Percentiles rank a stretch among this genome's conserved stretches.
Conservation (phyloP, 2,797 vertebrate species). For the Cossypha polioptera region DNA sequence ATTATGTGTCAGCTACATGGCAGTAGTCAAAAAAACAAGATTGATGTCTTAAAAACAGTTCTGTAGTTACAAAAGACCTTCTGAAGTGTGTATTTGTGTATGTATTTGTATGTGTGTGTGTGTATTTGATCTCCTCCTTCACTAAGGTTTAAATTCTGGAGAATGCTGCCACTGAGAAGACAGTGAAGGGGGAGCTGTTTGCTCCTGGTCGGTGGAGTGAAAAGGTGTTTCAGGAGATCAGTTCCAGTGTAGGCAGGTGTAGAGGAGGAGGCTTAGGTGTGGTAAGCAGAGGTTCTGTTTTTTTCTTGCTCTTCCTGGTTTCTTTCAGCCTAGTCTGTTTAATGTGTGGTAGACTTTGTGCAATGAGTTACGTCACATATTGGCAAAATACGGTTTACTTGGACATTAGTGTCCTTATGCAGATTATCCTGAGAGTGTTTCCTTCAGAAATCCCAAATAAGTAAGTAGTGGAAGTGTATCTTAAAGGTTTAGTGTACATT, state of each 20-base stretch:
- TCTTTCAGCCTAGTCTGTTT: background rate
- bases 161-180: background rate
- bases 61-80: background rate
- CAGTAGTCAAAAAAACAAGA: background rate
- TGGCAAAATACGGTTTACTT: background rate
- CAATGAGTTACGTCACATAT: background rate
- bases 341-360: background rate
- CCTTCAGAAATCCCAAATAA: background rate
- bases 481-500: background rate
- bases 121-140: background rate
- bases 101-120: background rate
- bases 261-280: background rate
- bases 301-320: background rate
- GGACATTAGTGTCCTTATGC: background rate
- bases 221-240: background rate
- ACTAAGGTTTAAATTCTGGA: background rate
- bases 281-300: background rate
- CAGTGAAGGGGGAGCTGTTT: background rate
- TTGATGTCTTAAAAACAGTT: background rate
- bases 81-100: background rate
- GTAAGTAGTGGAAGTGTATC: background rate
- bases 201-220: background rate
- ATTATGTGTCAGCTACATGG: background rate
- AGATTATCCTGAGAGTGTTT: background rate
- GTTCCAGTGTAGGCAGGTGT: rapidly evolving